Base-by-base conservation (phyloP, 2,797 vertebrate species). In the Hoplostethus mediterraneus region DNA sequence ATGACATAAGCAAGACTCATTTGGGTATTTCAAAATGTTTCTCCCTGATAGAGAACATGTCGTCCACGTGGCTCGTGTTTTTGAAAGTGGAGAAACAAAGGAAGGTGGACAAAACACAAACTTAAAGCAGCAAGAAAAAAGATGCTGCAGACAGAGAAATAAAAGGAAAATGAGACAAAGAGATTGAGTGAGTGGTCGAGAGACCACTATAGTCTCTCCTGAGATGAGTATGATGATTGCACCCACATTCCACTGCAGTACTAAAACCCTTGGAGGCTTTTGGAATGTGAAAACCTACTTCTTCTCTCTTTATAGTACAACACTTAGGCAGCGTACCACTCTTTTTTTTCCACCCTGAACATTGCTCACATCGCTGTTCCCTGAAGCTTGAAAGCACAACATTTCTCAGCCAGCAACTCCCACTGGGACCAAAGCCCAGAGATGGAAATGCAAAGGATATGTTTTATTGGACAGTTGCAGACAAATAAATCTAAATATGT, bases 401-500 rank as follows among this genome's bases (percentile, higher is more conserved):
- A 94, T 94, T 93, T 93, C 93, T 94, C 93, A 94, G 90, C 90
- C 92, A 85, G 85, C 90, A 89, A 93, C 90, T 94, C 93, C 94
- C 93, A 90, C 89, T 89, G 94, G 94, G 92, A 94, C 92, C 57
- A 73, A 66, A 84, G 91, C 91, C 90, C 89, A 89, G 92, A 90
- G 91, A 92, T 89, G 90, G 91, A 92, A 92, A 92, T 90, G 89
- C 91, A 91, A 92, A 93, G 90, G 88, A 92, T 93, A 91, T 94
- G 91, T 95, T 94, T 95, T 94, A 95, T 95, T 94, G 92, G 93
- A 93, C 91, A 93, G 93, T 92, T 92, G 91, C 90, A 94, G 92
- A 94, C 93, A 95, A 94, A 95, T 95, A 95, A 94, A 95, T 95
- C 94, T 94, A 94, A 95, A 95, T 94, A 94, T 94, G 90, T 93